Percentiles rank a stretch among this genome's conserved stretches.
Evolutionary conservation across 2,797 vertebrate species (phyloP).

Genomic region (Aselliscus stoliczkanus): DNA sequence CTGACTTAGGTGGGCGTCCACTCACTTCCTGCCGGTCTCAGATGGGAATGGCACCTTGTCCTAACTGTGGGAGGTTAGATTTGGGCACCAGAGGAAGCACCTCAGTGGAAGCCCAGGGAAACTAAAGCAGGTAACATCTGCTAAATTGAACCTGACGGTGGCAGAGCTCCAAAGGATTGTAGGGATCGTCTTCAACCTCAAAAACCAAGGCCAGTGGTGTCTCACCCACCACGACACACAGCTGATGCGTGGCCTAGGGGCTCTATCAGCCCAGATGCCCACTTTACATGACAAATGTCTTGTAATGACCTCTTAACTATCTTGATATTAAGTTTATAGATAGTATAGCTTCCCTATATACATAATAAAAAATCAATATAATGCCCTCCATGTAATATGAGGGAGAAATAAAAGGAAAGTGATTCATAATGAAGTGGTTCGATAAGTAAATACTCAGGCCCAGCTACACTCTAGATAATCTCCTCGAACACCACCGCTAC

Average conservation of each 20-base stretch:
- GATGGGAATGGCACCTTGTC: not conserved
- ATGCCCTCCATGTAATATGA: not conserved
- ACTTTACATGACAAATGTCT: not conserved
- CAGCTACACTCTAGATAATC: not conserved
- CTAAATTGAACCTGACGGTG: not conserved
- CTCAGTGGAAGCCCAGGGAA: not conserved
- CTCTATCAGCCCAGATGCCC: not conserved
- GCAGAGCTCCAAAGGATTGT: not conserved
- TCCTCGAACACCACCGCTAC: fast-evolving
- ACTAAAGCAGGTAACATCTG: not conserved
- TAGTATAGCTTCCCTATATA: constrained; percentile 26
- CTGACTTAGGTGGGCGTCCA: not conserved
- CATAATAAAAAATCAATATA: constrained; percentile 40
- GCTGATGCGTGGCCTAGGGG: not conserved
- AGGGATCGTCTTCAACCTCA: not conserved
- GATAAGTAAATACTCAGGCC: not conserved
- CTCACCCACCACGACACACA: not conserved
- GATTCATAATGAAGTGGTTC: constrained; percentile 24
- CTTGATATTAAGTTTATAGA: not conserved
- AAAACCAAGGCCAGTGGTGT: fast-evolving
- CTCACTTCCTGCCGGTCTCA: not conserved
- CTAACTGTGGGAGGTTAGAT: not conserved
- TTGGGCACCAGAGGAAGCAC: not conserved
- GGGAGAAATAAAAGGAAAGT: not conserved
- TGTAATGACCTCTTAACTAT: not conserved